A percentile compares a stretch with the other conserved stretches of the same genome.
phyloP scores from a whole-genome alignment of 92 coral and sea anemone species.

The Parazoanthus atlanticus region DNA sequence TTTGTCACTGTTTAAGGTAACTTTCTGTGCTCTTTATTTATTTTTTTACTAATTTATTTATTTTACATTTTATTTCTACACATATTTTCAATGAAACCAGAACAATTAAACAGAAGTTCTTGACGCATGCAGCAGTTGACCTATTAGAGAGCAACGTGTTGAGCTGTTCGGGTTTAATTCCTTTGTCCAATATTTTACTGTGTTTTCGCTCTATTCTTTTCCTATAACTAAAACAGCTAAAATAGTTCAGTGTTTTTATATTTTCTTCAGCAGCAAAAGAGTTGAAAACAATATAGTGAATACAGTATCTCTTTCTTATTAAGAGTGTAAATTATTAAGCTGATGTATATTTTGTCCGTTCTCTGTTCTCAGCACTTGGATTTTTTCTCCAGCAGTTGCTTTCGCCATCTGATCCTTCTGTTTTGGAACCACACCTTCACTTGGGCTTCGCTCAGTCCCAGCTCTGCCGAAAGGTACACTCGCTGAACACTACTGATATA shows the following conservation, averaged over 20 bases:
- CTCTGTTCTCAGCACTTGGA: slow-evolving; percentile 1
- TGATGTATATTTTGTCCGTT: not conserved
- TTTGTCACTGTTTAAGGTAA: not conserved
- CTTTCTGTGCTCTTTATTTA: too few species aligned
- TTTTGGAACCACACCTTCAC: slow-evolving; percentile 90
- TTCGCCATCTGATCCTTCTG: slow-evolving; percentile 82
- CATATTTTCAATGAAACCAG: not conserved
- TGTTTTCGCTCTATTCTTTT: too few species aligned
- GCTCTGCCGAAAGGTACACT: slow-evolving; percentile 71
- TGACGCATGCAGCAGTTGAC: too few species aligned
- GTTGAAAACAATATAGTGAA: not conserved
- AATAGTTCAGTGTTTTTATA: too few species aligned
- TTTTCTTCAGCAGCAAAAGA: not conserved
- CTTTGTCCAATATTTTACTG: too few species aligned
- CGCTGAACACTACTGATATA: slow-evolving; percentile 79
- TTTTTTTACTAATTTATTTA: too few species aligned
- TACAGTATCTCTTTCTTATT: not conserved
- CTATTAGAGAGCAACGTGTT: too few species aligned
- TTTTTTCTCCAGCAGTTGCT: slow-evolving; percentile 54
- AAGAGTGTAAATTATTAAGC: not conserved
- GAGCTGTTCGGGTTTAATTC: too few species aligned
- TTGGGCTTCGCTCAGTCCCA: slow-evolving; percentile 78
- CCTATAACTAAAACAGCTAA: not conserved
- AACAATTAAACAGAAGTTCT: too few species aligned
- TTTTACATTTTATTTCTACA: not conserved